Conservation (phyloP, 2,113 vertebrate species). For the Cygnus buccinator region DNA sequence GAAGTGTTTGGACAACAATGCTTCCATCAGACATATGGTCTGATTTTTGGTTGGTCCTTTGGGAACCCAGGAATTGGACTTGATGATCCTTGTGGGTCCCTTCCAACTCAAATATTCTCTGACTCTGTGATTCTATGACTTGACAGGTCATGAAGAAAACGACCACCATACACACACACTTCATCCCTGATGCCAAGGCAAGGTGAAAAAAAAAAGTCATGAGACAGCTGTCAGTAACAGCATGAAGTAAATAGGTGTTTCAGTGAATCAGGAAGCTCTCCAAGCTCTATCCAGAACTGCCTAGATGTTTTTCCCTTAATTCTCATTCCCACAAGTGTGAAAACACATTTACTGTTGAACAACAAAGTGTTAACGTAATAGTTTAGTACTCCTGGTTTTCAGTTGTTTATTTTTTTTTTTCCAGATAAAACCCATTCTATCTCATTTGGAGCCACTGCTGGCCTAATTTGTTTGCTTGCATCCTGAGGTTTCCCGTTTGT, state of each 20-base stretch:
- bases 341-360: not conserved
- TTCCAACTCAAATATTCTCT: too few species aligned
- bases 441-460: not conserved
- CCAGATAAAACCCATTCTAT: not conserved
- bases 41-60: too few species aligned
- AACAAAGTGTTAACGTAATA: not conserved
- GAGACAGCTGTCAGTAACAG: not conserved
- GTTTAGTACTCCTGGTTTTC: not conserved
- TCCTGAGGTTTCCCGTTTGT: not conserved
- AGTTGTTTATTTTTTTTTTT: not conserved
- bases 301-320: not conserved
- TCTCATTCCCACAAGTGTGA: not conserved
- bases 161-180: accelerated
- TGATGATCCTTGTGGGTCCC: too few species aligned
- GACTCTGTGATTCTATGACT: too few species aligned
- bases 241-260: not conserved
- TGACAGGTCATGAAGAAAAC: not conserved
- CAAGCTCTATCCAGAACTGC: not conserved
- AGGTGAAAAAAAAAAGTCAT: not conserved
- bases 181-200: not conserved
- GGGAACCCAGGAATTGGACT: too few species aligned
- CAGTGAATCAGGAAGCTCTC: not conserved
- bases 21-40: too few species aligned
- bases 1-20: too few species aligned
- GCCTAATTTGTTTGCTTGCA: not conserved